Conservation (phyloP, 2,797 vertebrate genomes). For the Petrocephalus sullivani region DNA sequence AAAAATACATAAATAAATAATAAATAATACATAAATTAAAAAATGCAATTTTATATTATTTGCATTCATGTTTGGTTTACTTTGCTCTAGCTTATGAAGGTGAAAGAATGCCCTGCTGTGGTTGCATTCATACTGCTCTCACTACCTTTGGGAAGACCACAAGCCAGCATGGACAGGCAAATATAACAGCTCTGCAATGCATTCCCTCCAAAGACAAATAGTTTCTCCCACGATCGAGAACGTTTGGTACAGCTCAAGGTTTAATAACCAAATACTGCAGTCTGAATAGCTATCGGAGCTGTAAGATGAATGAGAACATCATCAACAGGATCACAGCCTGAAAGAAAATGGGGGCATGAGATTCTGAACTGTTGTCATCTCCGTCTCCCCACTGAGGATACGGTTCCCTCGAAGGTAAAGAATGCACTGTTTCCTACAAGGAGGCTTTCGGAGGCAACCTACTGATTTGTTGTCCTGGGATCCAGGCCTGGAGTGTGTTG, state of each 20-base stretch:
- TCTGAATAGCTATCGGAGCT: not conserved
- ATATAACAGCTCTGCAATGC: not conserved
- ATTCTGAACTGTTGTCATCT: not conserved
- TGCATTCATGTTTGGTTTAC: not conserved
- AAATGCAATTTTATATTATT: too few relatives aligned
- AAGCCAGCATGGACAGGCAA: not conserved
- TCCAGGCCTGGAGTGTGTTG: slow-evolving; percentile 11
- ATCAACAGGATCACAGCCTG: not conserved
- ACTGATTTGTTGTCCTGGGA: not conserved
- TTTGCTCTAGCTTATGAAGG: not conserved
- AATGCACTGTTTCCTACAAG: not conserved
- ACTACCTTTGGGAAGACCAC: not conserved
- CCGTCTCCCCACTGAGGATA: not conserved
- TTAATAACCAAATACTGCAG: not conserved
- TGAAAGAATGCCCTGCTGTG: not conserved
- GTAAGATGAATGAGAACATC: not conserved
- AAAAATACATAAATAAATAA: not conserved
- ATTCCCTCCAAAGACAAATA: not conserved
- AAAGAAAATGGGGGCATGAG: not conserved
- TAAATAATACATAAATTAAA: too few relatives aligned
- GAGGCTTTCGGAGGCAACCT: not conserved
- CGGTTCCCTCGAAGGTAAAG: not conserved
- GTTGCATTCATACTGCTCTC: not conserved
- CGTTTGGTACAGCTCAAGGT: not conserved
- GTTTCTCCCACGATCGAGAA: not conserved